A percentile compares a stretch with the other conserved stretches of the same genome.
These are phyloP conservation scores for Odontomachus brunneus DNA, from an alignment of 1,140 invertebrate genomes.

Conservation along the genomic window DNA sequence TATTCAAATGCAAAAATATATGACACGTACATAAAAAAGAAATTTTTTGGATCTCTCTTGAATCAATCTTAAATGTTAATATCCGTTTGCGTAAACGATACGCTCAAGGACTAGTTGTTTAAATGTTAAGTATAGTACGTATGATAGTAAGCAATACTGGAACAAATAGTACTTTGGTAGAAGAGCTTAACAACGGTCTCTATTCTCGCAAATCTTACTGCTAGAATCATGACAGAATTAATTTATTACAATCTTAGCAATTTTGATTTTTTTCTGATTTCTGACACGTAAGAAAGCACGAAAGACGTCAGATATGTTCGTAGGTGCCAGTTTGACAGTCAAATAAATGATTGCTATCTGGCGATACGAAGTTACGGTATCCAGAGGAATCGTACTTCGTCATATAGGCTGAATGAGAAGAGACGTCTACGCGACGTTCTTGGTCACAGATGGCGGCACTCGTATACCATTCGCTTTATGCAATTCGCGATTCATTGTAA, in stretches of 20 bases:
- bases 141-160: no score
- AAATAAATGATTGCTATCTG: background rate
- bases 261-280: background rate
- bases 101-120: no score
- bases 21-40: no score
- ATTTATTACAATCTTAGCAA: background rate
- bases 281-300: background rate
- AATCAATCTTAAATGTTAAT: no score
- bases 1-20: no score
- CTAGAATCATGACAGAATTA: no score
- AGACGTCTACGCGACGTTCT: constrained; percentile 52
- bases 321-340: background rate
- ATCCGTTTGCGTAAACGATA: no score
- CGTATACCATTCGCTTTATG: background rate
- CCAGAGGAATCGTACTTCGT: constrained; percentile 14
- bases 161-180: no score
- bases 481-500: constrained; percentile 16
- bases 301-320: background rate
- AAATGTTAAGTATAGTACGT: no score
- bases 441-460: constrained; percentile 77
- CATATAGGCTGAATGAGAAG: constrained; percentile 18
- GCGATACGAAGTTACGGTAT: background rate
- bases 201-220: no score
- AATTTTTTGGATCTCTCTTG: no score
- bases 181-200: no score